Base-by-base conservation (phyloP, 2,888 invertebrate species). In the Shargacucullia verbasci region DNA sequence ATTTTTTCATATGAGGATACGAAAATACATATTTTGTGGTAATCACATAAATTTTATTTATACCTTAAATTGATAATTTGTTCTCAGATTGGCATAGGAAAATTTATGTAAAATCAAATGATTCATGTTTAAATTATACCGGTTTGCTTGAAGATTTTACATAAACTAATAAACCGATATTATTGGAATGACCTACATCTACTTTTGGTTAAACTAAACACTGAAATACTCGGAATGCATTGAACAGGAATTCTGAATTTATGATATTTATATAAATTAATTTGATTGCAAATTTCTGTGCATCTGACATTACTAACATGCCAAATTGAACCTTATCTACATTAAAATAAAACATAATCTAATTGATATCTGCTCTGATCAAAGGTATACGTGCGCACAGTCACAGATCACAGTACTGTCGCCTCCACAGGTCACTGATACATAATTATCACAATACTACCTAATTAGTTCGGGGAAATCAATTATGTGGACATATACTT, bases 201-300 rank as follows among this genome's bases (percentile, higher is more conserved):
- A 6, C 12, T 35, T n/a, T 13, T 35, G 13, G 29, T 31, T 31
- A n/a, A 43, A 29, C 31, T 43, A 65, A 53, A 65, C 59, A 44
- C 29, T 37, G 8, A 15, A 12, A 11, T 45, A 45, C 41, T 40
- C 43, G n/a, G 52, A 63, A 65, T 34, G 27, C 35, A 52, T 59
- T 14, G 27, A 43, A 31, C n/a, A n/a, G n/a, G n/a, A n/a, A n/a
- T n/a, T 40, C 13, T 10, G n/a, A 9, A 49, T 45, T 57, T 27
- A 52, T 14, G 59, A 15, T 63, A 58, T 63, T 63, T 25, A 50
- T 37, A 46, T 37, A 1, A 8, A 34, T 12, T 47, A 49, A 25
- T 39, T 14, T 5, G 43, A 53, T 39, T 52, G 53, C 44, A 29
- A 33, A 7, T 29, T 54, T 45, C 27, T 31, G 33, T 39, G 31